A percentile compares a stretch with the other conserved stretches of the same genome.
These are phyloP conservation scores for Hipparchia sbordonii DNA, from an alignment of 2,888 invertebrate genomes.

Conservation along the genomic window DNA sequence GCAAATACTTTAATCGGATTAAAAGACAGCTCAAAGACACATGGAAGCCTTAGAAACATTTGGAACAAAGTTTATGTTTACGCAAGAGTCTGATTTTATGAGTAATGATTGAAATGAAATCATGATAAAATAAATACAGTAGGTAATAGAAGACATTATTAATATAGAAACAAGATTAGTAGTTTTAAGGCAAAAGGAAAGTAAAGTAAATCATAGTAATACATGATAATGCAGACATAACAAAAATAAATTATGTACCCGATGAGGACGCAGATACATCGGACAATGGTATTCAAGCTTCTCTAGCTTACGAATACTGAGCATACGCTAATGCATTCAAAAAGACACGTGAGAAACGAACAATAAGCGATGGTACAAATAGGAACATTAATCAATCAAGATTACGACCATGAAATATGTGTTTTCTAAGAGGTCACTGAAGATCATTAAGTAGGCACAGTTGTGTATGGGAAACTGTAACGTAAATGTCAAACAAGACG, in stretches of 20 bases:
- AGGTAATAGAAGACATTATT: neutral
- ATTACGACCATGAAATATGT: constrained; percentile 45
- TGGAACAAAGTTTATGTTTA: constrained; percentile 4
- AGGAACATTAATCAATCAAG: constrained; percentile 48
- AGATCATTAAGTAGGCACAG: constrained; percentile 39
- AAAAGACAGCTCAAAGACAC: constrained; percentile 49
- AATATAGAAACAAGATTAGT: constrained; percentile 1
- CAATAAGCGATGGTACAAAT: constrained; percentile 45
- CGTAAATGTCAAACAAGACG: constrained; percentile 22
- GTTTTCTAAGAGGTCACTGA: constrained; percentile 43
- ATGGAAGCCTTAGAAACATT: constrained; percentile 52
- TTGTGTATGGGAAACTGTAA: constrained; percentile 38
- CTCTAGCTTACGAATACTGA: constrained; percentile 33
- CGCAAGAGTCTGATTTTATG: constrained; percentile 17
- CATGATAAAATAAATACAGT: neutral
- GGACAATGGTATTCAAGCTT: constrained; percentile 24
- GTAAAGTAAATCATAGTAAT: constrained; percentile 27
- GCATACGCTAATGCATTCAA: constrained; percentile 31
- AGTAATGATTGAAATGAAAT: neutral
- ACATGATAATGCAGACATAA: constrained; percentile 54
- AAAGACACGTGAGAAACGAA: constrained; percentile 40
- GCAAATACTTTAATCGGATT: constrained; percentile 63
- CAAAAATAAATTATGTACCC: constrained; percentile 37
- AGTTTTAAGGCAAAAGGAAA: constrained; percentile 2
- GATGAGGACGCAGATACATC: constrained; percentile 47